Evolutionary conservation across 1,140 invertebrate species (phyloP).

Genomic region (Sycophaga agraensis): DNA sequence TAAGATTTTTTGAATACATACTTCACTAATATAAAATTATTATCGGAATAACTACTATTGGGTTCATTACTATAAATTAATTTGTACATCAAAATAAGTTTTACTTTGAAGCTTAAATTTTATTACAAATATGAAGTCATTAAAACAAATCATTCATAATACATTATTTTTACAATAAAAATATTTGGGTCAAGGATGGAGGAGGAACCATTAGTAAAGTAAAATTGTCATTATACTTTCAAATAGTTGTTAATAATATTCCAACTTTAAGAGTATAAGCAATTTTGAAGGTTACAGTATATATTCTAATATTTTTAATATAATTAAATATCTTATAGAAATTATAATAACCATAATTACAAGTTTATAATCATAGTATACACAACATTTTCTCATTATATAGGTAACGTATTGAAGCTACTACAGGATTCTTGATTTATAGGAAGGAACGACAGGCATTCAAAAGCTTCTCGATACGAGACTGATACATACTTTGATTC

Average conservation of each 20-base stretch:
- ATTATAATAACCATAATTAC: constrained; percentile 27
- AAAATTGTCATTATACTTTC: constrained; percentile 36
- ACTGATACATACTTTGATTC: background rate
- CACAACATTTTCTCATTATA: constrained; percentile 6
- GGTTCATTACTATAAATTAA: too few species aligned
- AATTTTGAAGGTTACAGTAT: constrained; percentile 44
- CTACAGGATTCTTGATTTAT: background rate
- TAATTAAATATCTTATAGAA: constrained; percentile 2
- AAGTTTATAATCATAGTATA: constrained; percentile 10
- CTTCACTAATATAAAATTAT: too few species aligned
- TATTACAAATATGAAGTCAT: too few species aligned
- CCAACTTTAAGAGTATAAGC: constrained; percentile 42
- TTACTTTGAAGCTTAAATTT: too few species aligned
- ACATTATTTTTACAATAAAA: background rate
- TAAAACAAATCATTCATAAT: too few species aligned
- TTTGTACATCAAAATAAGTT: too few species aligned
- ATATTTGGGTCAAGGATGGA: too few species aligned
- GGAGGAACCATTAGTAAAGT: constrained; percentile 1
- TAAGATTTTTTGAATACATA: too few species aligned
- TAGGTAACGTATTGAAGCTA: background rate
- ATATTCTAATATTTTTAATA: constrained; percentile 38
- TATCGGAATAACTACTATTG: too few species aligned
- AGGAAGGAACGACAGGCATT: constrained; percentile 12
- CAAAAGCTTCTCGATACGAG: background rate
- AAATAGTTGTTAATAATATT: constrained; percentile 47